These are phyloP conservation scores for Phyllotis vaccarum DNA, from an alignment of 2,797 vertebrate genomes.

Conservation along the genomic window DNA sequence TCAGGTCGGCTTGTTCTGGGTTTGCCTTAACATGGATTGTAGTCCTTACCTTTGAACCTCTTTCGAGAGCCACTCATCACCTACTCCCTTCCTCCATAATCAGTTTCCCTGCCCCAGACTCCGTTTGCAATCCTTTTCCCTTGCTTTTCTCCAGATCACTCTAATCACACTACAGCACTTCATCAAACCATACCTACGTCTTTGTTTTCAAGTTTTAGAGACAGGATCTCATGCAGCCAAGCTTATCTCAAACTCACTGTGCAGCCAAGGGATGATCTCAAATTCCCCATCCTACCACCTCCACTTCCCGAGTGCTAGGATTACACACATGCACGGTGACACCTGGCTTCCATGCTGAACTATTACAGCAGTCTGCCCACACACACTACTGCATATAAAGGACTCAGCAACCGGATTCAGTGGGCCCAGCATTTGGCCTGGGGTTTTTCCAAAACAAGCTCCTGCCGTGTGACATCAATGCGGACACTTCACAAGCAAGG, in stretches of 20 bases:
- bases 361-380: not conserved
- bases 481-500: not conserved
- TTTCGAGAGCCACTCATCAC: not conserved
- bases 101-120: not conserved
- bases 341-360: not conserved
- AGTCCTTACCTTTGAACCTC: not conserved
- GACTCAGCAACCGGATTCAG: not conserved
- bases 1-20: not conserved
- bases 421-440: not conserved
- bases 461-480: not conserved
- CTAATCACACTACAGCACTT: not conserved
- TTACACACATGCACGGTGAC: not conserved
- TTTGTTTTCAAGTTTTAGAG: not conserved
- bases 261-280: not conserved
- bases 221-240: not conserved
- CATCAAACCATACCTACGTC: not conserved
- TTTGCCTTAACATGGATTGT: not conserved
- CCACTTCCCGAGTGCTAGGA: not conserved
- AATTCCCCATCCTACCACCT: not conserved
- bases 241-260: not conserved
- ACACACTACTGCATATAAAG: fast-evolving
- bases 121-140: too few species aligned
- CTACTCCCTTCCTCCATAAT: not conserved
- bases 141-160: not conserved
- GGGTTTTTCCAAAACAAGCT: not conserved